Base-by-base conservation (phyloP, 2,888 invertebrate species). In the Salpingus planirostris region DNA sequence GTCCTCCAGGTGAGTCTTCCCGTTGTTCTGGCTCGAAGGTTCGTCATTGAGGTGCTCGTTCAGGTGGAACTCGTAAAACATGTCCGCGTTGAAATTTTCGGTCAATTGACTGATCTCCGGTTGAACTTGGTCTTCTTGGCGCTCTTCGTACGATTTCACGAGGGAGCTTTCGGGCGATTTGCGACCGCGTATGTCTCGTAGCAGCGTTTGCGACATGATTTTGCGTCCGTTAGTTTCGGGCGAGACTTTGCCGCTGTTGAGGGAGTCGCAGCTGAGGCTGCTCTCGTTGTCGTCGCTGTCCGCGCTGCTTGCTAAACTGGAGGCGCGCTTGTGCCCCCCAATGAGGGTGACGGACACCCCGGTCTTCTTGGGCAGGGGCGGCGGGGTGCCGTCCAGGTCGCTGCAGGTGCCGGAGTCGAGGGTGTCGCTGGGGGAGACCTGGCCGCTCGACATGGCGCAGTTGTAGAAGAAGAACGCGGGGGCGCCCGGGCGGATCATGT, bases 391-490 rank as follows among this genome's bases (percentile, higher is more conserved):
- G 51, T 87, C 86, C 49, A 86, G 69, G 63, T 87, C 87, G 59
- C 85, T 86, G 65, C 87, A 85, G 18, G 86, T 87, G 25, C 87
- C 87, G 36, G 86, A 87, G 64, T 87, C 87, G 41, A 86, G 60
- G 1, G 85, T 86, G 54, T 86, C 86, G 52, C 80, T 83, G 1
- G 86, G 85, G 15, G 86, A 86, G 53, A 83, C 82, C 55, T 87
- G 86, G 1, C 86, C 86, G 55, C 83, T 84, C 28, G 82, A 78
- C 74, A 82, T 80, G 32, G 79, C 67, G 13, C 45, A 68, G 48
- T 68, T 69, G 37, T 66, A 67, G 60, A 76, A 79, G 49, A 75
- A 80, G 53, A 79, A 80, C 46, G 55, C 50, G 31, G 48, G 42
- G 23, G 38, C 41, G 38, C 66, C 69, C 46, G 69, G 71, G 50